Conservation (phyloP, 1,140 invertebrate genomes). For the Venustaconcha ellipsiformis region DNA sequence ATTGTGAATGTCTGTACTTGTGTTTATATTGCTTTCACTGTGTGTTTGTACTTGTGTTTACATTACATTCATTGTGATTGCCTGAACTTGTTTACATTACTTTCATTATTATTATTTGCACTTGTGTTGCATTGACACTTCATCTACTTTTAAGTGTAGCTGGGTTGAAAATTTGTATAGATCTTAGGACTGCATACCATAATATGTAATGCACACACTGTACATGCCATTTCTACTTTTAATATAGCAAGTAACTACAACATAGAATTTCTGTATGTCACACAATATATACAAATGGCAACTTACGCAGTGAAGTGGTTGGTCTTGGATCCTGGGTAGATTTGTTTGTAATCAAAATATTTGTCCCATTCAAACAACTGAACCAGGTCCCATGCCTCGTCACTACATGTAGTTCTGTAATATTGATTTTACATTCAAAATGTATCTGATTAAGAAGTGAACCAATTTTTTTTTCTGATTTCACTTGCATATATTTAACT, state of each 20-base stretch:
- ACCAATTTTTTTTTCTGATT: not conserved
- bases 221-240: too few relatives aligned
- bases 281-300: slow-evolving; percentile 1
- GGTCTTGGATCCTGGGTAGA: slow-evolving; percentile 81
- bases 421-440: not conserved
- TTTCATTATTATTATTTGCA: too few relatives aligned
- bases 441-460: not conserved
- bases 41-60: too few relatives aligned
- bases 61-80: too few relatives aligned
- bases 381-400: slow-evolving; percentile 78
- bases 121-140: too few relatives aligned
- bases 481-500: not conserved
- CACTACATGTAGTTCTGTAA: slow-evolving; percentile 75
- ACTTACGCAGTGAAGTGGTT: slow-evolving; percentile 79
- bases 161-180: too few relatives aligned
- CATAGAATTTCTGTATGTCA: not conserved
- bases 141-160: too few relatives aligned
- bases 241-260: not conserved
- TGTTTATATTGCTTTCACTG: too few relatives aligned
- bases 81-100: too few relatives aligned
- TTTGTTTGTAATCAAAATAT: slow-evolving; percentile 80
- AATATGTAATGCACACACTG: not conserved
- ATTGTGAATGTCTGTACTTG: too few relatives aligned
- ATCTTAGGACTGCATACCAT: too few relatives aligned
- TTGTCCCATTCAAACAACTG: slow-evolving; percentile 79